A percentile compares a stretch with the other conserved stretches of the same genome.
Conservation (phyloP, 2,113 vertebrate genomes). For the Morone chrysops region DNA sequence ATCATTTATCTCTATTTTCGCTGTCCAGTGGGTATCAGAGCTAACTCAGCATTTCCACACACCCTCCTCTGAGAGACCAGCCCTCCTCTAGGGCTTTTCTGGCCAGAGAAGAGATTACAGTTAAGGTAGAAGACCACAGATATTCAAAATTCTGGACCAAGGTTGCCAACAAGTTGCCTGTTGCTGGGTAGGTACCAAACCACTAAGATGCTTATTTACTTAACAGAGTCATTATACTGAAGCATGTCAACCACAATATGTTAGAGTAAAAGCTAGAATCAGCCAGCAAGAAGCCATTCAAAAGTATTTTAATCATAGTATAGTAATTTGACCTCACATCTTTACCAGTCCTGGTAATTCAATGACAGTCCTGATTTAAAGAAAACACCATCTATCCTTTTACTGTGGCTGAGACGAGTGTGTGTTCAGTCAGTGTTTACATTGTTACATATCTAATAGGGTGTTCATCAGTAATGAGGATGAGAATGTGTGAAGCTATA, state of each 20-base stretch:
- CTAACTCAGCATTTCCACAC: conserved; percentile 67
- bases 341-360: conserved; percentile 10
- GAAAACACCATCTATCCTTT: background rate
- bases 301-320: background rate
- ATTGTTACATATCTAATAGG: background rate
- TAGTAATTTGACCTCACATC: background rate
- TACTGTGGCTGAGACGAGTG: background rate
- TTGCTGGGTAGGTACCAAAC: conserved; percentile 29
- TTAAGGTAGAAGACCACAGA: conserved; percentile 34
- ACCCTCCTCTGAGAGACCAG: conserved; percentile 50
- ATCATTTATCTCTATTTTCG: conserved; percentile 76
- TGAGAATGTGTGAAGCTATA: conserved; percentile 39
- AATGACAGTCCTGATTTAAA: background rate
- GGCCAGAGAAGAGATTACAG: conserved; percentile 38
- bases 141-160: conserved; percentile 27
- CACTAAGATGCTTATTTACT: conserved; percentile 40
- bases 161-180: conserved; percentile 13
- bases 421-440: background rate
- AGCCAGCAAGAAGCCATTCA: background rate
- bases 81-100: conserved; percentile 41
- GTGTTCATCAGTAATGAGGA: conserved; percentile 9
- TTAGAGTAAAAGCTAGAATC: background rate
- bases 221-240: conserved; percentile 24
- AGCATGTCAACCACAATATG: conserved; percentile 34
- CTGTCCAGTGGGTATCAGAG: conserved; percentile 58